A percentile compares a stretch with the other conserved stretches of the same genome.
These are phyloP conservation scores for Syngnathus typhle DNA, from an alignment of 2,113 vertebrate genomes.

Conservation along the genomic window DNA sequence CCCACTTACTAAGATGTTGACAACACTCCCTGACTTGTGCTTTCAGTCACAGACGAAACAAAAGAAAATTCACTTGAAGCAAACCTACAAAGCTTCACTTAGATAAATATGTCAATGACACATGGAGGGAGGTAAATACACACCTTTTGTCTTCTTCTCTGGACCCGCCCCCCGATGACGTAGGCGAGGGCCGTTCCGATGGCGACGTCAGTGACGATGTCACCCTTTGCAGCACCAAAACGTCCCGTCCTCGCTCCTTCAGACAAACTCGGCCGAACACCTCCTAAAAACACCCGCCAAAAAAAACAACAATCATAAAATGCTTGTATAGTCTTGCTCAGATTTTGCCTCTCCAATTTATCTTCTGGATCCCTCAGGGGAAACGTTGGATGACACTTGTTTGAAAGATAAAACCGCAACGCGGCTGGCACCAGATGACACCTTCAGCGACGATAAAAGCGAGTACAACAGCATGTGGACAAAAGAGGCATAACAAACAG, in stretches of 20 bases:
- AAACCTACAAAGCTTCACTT: not conserved
- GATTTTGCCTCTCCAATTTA: not conserved
- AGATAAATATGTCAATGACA: not conserved
- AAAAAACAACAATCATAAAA: too few species aligned
- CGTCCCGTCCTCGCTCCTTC: slow-evolving; percentile 81
- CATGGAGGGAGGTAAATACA: slow-evolving; percentile 24
- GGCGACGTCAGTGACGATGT: slow-evolving; percentile 62
- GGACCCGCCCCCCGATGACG: slow-evolving; percentile 63
- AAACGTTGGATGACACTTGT: not conserved
- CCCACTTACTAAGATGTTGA: slow-evolving; percentile 50
- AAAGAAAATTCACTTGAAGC: slow-evolving; percentile 12
- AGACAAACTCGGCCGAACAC: slow-evolving; percentile 75
- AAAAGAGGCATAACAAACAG: slow-evolving; percentile 36
- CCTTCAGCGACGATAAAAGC: slow-evolving; percentile 16
- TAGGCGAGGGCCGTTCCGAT: slow-evolving; percentile 79
- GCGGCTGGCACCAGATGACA: slow-evolving; percentile 12
- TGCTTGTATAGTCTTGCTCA: too few species aligned
- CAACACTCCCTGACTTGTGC: slow-evolving; percentile 63
- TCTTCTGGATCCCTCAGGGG: not conserved
- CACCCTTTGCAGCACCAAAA: slow-evolving; percentile 88
- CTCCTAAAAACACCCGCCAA: slow-evolving; percentile 56
- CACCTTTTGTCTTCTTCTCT: slow-evolving; percentile 74
- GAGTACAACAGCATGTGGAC: slow-evolving; percentile 8
- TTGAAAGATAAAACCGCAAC: slow-evolving; percentile 3
- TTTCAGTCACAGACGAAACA: slow-evolving; percentile 30